These are phyloP conservation scores for Apamea epomidion DNA, from an alignment of 2,888 invertebrate species.

Conservation along the genomic window DNA sequence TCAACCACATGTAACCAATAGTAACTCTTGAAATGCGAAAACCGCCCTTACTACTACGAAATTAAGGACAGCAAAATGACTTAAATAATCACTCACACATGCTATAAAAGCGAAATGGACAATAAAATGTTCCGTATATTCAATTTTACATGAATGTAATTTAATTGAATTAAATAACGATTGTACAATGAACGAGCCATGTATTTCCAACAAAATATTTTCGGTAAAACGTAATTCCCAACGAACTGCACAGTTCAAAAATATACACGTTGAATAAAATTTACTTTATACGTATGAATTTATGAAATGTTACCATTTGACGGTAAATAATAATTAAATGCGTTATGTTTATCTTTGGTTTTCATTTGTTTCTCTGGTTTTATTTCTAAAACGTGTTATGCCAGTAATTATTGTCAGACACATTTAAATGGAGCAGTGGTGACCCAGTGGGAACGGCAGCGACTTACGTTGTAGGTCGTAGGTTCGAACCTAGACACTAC, in stretches of 20 bases:
- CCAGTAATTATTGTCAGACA: not conserved
- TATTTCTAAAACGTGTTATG: not conserved
- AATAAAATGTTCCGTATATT: not conserved
- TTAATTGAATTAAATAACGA: constrained; percentile 15
- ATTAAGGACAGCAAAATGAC: not conserved
- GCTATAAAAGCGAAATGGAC: not conserved
- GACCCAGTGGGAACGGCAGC: too few species aligned
- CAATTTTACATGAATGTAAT: constrained; percentile 13
- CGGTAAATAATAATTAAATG: constrained; percentile 23
- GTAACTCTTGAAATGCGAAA: not conserved
- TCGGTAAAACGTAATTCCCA: not conserved
- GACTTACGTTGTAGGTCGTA: too few species aligned
- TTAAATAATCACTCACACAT: not conserved
- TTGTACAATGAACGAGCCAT: constrained; percentile 3
- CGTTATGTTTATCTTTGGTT: constrained; percentile 18
- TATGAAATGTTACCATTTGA: constrained; percentile 41
- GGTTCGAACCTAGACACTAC: too few species aligned
- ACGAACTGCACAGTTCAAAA: not conserved
- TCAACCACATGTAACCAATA: not conserved
- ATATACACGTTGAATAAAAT: constrained; percentile 15
- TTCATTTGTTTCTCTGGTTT: constrained; percentile 21
- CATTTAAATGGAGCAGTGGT: not conserved
- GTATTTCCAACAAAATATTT: constrained; percentile 15
- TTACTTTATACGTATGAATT: constrained; percentile 22
- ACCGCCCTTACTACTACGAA: not conserved